Conservation (phyloP, 1,140 invertebrate species). For the Eueides isabella region DNA sequence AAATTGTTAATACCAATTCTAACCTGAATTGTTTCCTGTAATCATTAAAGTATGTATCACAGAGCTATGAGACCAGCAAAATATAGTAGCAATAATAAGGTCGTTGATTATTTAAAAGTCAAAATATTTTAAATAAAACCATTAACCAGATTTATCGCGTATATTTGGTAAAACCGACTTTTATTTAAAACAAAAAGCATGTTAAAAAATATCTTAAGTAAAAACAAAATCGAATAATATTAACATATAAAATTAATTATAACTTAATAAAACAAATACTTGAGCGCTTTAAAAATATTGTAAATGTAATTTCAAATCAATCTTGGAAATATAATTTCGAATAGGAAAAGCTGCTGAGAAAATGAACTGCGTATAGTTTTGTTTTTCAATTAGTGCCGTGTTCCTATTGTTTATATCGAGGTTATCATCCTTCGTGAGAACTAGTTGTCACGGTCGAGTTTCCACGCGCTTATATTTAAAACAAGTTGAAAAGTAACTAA, state of each 20-base stretch:
- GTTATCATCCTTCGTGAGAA: conserved; percentile 11
- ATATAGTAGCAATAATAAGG: too few species aligned
- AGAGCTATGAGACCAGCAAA: too few species aligned
- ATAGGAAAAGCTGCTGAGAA: neutral
- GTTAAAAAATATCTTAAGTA: too few species aligned
- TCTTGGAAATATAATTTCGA: neutral
- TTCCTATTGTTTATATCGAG: conserved; percentile 2
- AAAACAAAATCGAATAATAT: too few species aligned
- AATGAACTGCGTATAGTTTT: neutral
- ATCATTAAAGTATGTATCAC: neutral
- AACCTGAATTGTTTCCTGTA: neutral
- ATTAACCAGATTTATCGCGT: too few species aligned
- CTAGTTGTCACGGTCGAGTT: conserved; percentile 3
- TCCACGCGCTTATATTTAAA: neutral
- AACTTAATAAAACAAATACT: too few species aligned
- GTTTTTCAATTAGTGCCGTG: neutral
- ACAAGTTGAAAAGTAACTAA: neutral
- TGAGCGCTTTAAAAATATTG: neutral
- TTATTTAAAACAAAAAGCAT: too few species aligned
- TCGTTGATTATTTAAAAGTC: too few species aligned
- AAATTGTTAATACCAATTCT: too few species aligned
- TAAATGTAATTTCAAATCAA: neutral
- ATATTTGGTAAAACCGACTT: too few species aligned
- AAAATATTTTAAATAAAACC: too few species aligned
- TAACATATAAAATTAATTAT: too few species aligned